Conservation (phyloP, 2,888 invertebrate genomes). For the Escarpia spicata region DNA sequence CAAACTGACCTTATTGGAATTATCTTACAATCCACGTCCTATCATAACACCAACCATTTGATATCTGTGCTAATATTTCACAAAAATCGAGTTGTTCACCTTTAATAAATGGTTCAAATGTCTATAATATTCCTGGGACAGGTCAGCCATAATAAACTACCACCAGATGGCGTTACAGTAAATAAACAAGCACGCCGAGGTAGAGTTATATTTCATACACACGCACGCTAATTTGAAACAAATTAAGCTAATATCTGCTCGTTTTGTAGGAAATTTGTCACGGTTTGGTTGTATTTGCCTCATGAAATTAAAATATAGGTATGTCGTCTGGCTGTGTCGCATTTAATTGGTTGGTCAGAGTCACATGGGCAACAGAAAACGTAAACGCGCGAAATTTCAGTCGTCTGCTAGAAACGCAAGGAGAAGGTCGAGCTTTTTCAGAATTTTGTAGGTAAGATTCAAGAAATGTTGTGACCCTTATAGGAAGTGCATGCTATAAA, state of each 20-base stretch:
- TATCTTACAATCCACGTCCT: not conserved
- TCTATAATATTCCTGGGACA: not conserved
- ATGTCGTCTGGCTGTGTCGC: not conserved
- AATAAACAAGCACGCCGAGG: not conserved
- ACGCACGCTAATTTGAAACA: not conserved
- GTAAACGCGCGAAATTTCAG: constrained; percentile 4
- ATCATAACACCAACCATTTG: not conserved
- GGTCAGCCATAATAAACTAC: not conserved
- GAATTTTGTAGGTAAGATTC: not conserved
- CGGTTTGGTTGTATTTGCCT: not conserved
- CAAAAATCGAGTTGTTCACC: not conserved
- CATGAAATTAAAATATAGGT: not conserved
- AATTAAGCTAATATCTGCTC: not conserved
- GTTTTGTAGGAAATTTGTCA: not conserved
- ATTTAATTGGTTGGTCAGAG: not conserved
- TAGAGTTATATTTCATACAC: not conserved
- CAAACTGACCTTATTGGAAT: not conserved
- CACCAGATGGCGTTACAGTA: not conserved
- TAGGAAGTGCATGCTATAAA: not conserved
- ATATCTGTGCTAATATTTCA: not conserved
- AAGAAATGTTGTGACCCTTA: not conserved
- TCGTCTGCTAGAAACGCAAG: not conserved
- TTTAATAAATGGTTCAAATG: not conserved
- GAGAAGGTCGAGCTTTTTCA: not conserved
- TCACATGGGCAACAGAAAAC: constrained; percentile 1